Evolutionary conservation across 2,113 vertebrate species (phyloP).

Genomic region (Tretioscincus oriximinensis): DNA sequence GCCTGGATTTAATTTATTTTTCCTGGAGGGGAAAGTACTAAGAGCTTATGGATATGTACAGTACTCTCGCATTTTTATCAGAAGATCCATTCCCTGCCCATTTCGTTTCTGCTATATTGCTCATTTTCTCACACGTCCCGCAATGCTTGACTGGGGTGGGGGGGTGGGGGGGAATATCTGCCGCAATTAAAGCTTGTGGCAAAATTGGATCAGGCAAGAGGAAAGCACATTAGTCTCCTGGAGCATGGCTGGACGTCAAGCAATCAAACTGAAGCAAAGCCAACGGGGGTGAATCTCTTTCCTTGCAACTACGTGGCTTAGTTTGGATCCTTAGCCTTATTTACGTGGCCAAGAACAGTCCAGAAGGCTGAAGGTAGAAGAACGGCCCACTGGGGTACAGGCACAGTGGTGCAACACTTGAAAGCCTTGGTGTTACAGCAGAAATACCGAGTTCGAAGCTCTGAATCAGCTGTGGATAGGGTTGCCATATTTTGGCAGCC

Average conservation of each 20-base stretch:
- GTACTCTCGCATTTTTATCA: conserved; percentile 42
- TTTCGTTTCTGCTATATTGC: conserved; percentile 48
- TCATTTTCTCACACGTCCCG: conserved; percentile 25
- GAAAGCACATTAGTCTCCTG: not conserved
- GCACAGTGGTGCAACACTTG: too few relatives aligned
- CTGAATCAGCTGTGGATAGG: too few relatives aligned
- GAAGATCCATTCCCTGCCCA: not conserved
- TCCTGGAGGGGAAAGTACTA: conserved; percentile 25
- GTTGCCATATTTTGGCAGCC: too few relatives aligned
- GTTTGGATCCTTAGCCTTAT: too few relatives aligned
- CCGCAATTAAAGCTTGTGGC: not conserved
- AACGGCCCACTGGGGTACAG: not conserved
- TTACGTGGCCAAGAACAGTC: not conserved
- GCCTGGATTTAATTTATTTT: conserved; percentile 42
- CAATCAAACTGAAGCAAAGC: not conserved
- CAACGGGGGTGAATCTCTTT: not conserved
- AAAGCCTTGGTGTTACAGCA: too few relatives aligned
- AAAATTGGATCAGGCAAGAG: not conserved
- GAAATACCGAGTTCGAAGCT: too few relatives aligned
- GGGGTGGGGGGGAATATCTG: not conserved
- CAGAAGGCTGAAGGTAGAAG: not conserved
- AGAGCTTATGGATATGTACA: conserved; percentile 25
- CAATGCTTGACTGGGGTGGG: not conserved
- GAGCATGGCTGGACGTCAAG: not conserved
- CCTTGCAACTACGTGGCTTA: too few relatives aligned